phyloP scores from a whole-genome alignment of 2,797 vertebrate species.

The Hyperoplus lanceolatus region DNA sequence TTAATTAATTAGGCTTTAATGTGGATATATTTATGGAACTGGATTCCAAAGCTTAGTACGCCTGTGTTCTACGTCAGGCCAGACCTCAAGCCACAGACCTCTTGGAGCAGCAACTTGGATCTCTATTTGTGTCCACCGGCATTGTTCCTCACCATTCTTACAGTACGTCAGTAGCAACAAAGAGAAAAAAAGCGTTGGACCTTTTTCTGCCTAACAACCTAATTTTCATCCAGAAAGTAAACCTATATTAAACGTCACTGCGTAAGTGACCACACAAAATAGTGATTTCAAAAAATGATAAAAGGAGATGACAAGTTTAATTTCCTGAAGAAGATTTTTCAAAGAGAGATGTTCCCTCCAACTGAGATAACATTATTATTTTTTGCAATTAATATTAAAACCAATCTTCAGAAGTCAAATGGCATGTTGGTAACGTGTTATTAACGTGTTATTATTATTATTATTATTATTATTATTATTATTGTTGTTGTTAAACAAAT shows the following conservation, averaged over 20 bases:
- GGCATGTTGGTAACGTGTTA: constrained; percentile 6
- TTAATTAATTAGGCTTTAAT: constrained; percentile 67
- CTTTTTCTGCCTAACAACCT: constrained; percentile 33
- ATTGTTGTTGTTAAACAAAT: not conserved
- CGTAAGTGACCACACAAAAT: constrained; percentile 7
- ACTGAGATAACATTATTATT: not conserved
- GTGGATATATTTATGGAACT: constrained; percentile 60
- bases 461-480: too few species aligned
- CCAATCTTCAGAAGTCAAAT: constrained; percentile 7
- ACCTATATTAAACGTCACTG: constrained; percentile 8
- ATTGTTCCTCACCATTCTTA: constrained; percentile 42
- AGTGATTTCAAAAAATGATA: not conserved
- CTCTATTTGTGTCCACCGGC: constrained; percentile 41
- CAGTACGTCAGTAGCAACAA: constrained; percentile 32
- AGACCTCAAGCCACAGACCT: constrained; percentile 64
- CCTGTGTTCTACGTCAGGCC: constrained; percentile 38
- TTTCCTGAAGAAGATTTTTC: constrained; percentile 23
- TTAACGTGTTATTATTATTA: constrained; percentile 7
- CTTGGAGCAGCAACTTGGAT: constrained; percentile 43
- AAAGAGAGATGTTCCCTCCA: not conserved
- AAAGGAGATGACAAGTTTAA: constrained; percentile 7
- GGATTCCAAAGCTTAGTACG: constrained; percentile 31
- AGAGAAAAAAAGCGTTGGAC: constrained; percentile 9
- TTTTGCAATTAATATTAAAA: constrained; percentile 12
- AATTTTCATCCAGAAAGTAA: constrained; percentile 23